phyloP scores from a whole-genome alignment of 2,888 invertebrate genomes.

The Isoperla grammatica region DNA sequence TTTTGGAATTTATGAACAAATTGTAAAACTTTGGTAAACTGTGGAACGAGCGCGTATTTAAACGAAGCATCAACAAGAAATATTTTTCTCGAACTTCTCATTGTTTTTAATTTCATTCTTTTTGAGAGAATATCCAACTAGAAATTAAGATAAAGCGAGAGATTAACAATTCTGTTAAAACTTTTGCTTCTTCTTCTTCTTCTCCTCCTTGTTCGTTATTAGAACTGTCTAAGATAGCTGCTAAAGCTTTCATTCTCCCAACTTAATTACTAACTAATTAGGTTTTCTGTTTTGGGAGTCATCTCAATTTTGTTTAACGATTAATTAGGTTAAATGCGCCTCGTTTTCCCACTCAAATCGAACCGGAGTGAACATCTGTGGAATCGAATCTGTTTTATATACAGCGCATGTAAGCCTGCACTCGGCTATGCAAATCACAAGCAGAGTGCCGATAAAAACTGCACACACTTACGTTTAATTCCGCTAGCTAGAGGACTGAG shows the following conservation, averaged over 20 bases:
- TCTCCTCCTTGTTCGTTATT: constrained; percentile 16
- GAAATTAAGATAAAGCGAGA: constrained; percentile 19
- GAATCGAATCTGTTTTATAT: too few species aligned
- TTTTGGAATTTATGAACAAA: too few species aligned
- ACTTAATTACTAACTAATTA: constrained; percentile 24
- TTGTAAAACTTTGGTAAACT: not conserved
- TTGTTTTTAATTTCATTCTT: constrained; percentile 7
- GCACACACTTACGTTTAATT: too few species aligned
- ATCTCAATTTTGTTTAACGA: constrained; percentile 17
- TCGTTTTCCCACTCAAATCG: not conserved
- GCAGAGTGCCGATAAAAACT: too few species aligned
- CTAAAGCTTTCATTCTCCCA: constrained; percentile 16
- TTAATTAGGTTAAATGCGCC: constrained; percentile 15
- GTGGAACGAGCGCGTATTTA: not conserved
- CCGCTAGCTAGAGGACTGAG: too few species aligned
- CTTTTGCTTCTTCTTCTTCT: constrained; percentile 13
- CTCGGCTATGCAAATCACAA: too few species aligned
- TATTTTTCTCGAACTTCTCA: not conserved
- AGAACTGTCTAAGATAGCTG: constrained; percentile 12
- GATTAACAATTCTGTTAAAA: constrained; percentile 21
- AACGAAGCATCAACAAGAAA: constrained; percentile 4
- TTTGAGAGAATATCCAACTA: constrained; percentile 4
- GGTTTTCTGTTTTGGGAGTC: constrained; percentile 14
- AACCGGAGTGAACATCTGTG: too few species aligned
- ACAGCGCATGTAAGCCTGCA: too few species aligned